phyloP scores from a whole-genome alignment of 1,140 invertebrate genomes.

The Listronotus oregonensis region DNA sequence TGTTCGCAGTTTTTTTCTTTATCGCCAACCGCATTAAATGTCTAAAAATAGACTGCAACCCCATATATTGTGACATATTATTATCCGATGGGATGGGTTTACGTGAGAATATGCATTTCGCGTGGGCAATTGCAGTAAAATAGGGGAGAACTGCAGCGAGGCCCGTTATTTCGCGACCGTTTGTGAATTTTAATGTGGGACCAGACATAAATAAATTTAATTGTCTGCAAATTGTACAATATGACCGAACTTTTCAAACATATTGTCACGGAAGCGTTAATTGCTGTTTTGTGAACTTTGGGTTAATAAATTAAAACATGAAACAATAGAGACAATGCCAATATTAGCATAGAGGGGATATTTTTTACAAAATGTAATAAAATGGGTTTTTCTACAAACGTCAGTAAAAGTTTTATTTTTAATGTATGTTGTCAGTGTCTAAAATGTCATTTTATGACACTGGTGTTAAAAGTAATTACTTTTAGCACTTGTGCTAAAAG shows the following conservation, averaged over 20 bases:
- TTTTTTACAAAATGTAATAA: no score
- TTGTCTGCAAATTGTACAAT: constrained; percentile 17
- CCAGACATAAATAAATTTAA: constrained; percentile 19
- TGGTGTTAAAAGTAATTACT: no score
- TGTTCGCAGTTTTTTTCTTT: not conserved
- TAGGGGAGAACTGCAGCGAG: constrained; percentile 4
- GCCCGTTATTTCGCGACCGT: constrained; percentile 2
- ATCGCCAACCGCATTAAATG: not conserved
- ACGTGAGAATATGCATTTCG: constrained; percentile 27
- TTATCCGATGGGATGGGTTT: constrained; percentile 21
- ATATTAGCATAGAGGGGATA: no score
- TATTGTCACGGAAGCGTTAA: constrained; percentile 10
- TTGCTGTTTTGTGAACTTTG: no score
- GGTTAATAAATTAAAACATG: no score
- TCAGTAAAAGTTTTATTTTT: no score
- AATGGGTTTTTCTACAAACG: no score
- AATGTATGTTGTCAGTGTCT: no score
- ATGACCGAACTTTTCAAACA: constrained; percentile 6
- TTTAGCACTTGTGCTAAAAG: no score
- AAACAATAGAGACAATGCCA: no score
- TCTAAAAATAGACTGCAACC: constrained; percentile 16
- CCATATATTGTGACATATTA: constrained; percentile 19
- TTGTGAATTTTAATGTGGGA: constrained; percentile 10
- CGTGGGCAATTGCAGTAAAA: constrained; percentile 10
- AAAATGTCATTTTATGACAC: no score